Conservation (phyloP, 2,888 invertebrate species). For the Onchidella celtica region DNA sequence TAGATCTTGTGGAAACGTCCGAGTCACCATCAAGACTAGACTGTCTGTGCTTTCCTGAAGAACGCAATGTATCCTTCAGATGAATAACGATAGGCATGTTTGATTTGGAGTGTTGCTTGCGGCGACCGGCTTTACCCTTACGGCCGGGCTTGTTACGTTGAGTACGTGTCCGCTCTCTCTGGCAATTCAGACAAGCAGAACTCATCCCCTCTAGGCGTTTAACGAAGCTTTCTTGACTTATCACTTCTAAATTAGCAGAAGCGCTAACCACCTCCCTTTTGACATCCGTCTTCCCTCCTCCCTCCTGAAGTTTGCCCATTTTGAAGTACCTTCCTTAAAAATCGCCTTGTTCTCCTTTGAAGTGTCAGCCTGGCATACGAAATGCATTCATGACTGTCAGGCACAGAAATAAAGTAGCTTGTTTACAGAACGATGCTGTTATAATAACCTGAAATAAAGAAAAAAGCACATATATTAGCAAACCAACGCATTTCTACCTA, state of each 20-base stretch:
- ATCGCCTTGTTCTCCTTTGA: too few relatives aligned
- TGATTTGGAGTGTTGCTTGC: conserved; percentile 62
- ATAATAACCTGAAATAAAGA: too few relatives aligned
- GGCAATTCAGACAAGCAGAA: conserved; percentile 74
- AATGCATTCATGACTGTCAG: too few relatives aligned
- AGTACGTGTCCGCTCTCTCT: conserved; percentile 59
- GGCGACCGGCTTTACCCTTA: conserved; percentile 55
- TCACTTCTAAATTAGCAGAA: conserved; percentile 66
- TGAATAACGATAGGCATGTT: conserved; percentile 75
- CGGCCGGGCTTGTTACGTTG: conserved; percentile 52
- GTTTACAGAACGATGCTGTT: too few relatives aligned
- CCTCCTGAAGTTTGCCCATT: conserved; percentile 49
- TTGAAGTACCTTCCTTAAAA: too few relatives aligned
- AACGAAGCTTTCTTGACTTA: conserved; percentile 69
- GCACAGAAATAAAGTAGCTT: too few relatives aligned
- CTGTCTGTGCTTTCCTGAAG: conserved; percentile 66
- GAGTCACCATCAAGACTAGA: conserved; percentile 60
- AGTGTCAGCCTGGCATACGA: too few relatives aligned
- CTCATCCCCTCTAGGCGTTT: conserved; percentile 65
- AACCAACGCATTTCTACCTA: too few relatives aligned
- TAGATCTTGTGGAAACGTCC: conserved; percentile 53
- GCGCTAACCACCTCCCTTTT: conserved; percentile 70
- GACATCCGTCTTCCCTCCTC: conserved; percentile 49
- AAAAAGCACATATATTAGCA: too few relatives aligned
- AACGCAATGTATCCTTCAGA: conserved; percentile 70